Conservation (phyloP, 2,113 vertebrate genomes). For the Campylomormyrus tamandua region DNA sequence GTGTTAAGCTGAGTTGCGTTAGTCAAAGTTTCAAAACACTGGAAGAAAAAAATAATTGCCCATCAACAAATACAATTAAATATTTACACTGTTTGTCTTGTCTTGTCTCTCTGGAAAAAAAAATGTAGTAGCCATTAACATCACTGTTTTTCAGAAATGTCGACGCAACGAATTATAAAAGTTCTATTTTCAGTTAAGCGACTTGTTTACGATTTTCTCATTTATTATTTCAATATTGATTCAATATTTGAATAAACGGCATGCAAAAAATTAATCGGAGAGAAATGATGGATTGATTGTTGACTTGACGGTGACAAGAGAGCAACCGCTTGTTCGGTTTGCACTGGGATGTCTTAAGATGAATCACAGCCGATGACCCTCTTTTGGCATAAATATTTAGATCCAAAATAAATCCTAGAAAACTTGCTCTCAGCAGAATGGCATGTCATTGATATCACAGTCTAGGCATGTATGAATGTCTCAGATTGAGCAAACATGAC, state of each 20-base stretch:
- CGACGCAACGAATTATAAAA: background rate
- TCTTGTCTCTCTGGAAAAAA: background rate
- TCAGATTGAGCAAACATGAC: constrained; percentile 1
- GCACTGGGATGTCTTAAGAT: background rate
- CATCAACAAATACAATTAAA: background rate
- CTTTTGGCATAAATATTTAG: constrained; percentile 8
- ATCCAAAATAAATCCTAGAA: constrained; percentile 7
- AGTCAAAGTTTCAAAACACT: background rate
- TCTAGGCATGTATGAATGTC: constrained; percentile 6
- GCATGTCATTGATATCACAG: constrained; percentile 14
- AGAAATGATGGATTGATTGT: background rate
- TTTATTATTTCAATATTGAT: background rate
- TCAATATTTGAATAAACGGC: background rate
- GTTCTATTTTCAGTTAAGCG: background rate
- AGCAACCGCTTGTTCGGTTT: background rate
- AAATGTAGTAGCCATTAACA: background rate
- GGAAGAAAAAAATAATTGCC: background rate
- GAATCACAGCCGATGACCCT: background rate
- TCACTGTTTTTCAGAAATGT: background rate
- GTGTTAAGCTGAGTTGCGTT: background rate
- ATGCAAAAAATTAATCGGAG: background rate
- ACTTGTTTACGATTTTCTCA: background rate
- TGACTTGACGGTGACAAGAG: background rate
- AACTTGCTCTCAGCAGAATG: background rate
- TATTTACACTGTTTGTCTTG: background rate